phyloP scores from a whole-genome alignment of 2,888 invertebrate species.

The Hirtodrosophila trivittata region DNA sequence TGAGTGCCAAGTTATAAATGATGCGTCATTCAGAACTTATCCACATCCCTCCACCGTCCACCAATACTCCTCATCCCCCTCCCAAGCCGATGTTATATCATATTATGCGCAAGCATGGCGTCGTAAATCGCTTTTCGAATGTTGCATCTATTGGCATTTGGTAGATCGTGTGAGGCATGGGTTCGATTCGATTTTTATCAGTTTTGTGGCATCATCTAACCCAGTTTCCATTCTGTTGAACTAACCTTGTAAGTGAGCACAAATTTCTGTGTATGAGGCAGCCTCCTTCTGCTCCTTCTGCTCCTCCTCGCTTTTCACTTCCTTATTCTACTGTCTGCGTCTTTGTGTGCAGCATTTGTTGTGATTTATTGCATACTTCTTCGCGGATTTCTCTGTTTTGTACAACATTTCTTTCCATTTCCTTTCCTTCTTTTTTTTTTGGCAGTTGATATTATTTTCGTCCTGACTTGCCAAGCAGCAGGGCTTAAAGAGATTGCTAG shows the following conservation, averaged over 20 bases:
- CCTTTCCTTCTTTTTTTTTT: constrained; percentile 14
- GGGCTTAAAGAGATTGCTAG: constrained; percentile 53
- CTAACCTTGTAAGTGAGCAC: constrained; percentile 67
- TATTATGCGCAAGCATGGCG: constrained; percentile 71
- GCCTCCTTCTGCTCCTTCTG: neutral
- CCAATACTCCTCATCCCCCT: neutral
- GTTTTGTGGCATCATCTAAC: constrained; percentile 57
- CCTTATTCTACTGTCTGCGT: constrained; percentile 34
- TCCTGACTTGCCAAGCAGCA: constrained; percentile 41
- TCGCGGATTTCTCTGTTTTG: constrained; percentile 63
- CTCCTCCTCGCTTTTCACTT: neutral
- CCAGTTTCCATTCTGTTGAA: constrained; percentile 61
- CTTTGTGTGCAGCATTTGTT: constrained; percentile 54
- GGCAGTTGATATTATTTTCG: constrained; percentile 44
- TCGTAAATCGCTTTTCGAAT: constrained; percentile 73
- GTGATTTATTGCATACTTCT: constrained; percentile 71
- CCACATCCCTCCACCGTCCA: neutral
- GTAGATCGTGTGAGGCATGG: constrained; percentile 1
- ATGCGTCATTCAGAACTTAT: constrained; percentile 61
- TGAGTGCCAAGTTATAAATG: constrained; percentile 71
- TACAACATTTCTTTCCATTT: constrained; percentile 26
- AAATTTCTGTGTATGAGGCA: constrained; percentile 66
- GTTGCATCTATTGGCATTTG: constrained; percentile 67
- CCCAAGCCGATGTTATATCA: constrained; percentile 55
- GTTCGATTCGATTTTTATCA: constrained; percentile 57